Percentiles rank a stretch among this genome's conserved stretches.
Evolutionary conservation across 2,888 invertebrate species (phyloP).

Genomic region (Chaetogeoica ovagalla): DNA sequence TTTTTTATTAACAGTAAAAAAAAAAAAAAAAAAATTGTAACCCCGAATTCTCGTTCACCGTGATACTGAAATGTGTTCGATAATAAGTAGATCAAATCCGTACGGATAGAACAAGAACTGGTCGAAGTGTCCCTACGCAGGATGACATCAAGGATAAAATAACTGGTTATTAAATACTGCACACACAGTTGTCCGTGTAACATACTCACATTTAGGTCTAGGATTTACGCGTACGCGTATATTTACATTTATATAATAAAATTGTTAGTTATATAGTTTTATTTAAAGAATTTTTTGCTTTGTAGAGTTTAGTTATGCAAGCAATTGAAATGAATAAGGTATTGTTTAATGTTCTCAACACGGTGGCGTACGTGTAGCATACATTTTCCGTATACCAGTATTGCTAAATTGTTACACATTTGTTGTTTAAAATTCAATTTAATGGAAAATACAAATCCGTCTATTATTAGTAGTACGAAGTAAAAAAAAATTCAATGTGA

Average conservation of each 20-base stretch:
- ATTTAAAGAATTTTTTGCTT: neutral
- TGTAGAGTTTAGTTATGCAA: too few species aligned
- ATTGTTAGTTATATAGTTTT: neutral
- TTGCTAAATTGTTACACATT: too few species aligned
- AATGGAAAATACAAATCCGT: too few species aligned
- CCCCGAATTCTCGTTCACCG: neutral
- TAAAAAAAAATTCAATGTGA: too few species aligned
- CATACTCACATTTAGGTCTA: constrained; percentile 29
- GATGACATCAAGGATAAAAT: constrained; percentile 41
- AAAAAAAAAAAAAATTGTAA: too few species aligned
- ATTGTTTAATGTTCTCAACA: too few species aligned
- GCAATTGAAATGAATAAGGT: too few species aligned
- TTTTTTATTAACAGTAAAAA: neutral
- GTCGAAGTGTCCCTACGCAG: constrained; percentile 25
- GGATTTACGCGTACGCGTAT: constrained; percentile 8
- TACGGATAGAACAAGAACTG: constrained; percentile 29
- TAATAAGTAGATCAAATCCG: constrained; percentile 18
- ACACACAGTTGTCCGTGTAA: constrained; percentile 23
- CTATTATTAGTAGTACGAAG: too few species aligned
- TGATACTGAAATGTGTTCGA: constrained; percentile 22
- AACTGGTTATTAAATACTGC: constrained; percentile 23
- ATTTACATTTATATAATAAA: neutral
- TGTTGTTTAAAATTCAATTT: too few species aligned
- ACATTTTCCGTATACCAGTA: too few species aligned
- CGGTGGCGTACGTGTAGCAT: too few species aligned